A percentile compares a stretch with the other conserved stretches of the same genome.
Evolutionary conservation across 92 coral and sea anemone genomes (phyloP).

Genomic region (Nematostella vectensis): DNA sequence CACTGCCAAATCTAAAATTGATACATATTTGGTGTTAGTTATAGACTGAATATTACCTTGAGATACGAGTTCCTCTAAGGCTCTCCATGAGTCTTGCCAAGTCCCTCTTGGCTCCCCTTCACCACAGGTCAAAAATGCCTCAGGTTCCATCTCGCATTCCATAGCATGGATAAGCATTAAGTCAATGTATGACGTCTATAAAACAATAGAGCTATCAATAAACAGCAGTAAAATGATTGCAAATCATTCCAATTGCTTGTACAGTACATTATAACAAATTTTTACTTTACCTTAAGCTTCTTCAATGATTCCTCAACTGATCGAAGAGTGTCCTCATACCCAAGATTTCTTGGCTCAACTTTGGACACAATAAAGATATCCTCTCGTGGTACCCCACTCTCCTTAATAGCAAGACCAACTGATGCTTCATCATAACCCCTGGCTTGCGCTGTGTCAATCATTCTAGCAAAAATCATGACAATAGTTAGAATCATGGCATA

Average conservation of each 20-base stretch:
- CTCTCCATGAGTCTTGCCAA: conserved; percentile 93
- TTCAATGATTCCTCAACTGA: conserved; percentile 71
- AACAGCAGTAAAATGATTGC: too few relatives aligned
- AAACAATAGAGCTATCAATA: neutral
- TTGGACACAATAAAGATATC: conserved; percentile 80
- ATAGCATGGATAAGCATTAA: conserved; percentile 79
- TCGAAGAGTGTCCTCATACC: conserved; percentile 61
- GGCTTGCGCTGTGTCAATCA: conserved; percentile 91
- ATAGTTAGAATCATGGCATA: neutral
- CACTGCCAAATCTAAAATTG: too few relatives aligned
- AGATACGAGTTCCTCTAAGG: conserved; percentile 55
- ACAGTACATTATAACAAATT: too few relatives aligned
- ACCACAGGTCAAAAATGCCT: conserved; percentile 52
- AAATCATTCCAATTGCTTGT: too few relatives aligned
- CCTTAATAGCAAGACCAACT: conserved; percentile 61
- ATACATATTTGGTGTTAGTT: too few relatives aligned
- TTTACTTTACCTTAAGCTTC: conserved; percentile 76
- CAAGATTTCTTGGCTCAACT: conserved; percentile 75
- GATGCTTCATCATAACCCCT: conserved; percentile 64
- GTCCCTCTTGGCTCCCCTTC: conserved; percentile 82
- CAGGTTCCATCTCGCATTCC: conserved; percentile 86
- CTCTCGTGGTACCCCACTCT: conserved; percentile 73
- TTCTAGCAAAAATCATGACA: conserved; percentile 16
- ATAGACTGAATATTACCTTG: too few relatives aligned
- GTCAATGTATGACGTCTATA: conserved; percentile 78